Conservation (phyloP, 2,888 invertebrate genomes). For the Odontocerum albicorne region DNA sequence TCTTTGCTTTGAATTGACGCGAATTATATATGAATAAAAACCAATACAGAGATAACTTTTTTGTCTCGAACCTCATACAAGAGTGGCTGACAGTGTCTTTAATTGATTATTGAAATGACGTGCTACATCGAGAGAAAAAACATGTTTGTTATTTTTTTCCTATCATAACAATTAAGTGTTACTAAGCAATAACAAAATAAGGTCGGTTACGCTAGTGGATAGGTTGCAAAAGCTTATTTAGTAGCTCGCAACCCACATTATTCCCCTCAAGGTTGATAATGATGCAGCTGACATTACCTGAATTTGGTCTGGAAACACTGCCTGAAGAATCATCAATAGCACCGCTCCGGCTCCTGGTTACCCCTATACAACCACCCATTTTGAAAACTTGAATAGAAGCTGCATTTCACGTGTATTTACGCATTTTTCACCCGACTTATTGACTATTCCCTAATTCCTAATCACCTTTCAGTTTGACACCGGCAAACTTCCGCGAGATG, state of each 20-base stretch:
- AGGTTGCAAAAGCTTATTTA: neutral
- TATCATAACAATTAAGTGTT: too few relatives aligned
- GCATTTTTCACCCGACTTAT: slow-evolving; percentile 14
- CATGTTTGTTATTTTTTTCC: neutral
- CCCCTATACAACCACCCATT: slow-evolving; percentile 90
- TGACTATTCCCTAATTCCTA: slow-evolving; percentile 19
- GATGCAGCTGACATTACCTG: slow-evolving; percentile 59
- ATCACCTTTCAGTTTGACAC: slow-evolving; percentile 31
- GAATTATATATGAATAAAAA: too few relatives aligned
- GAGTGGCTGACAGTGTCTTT: too few relatives aligned
- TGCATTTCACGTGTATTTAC: slow-evolving; percentile 27
- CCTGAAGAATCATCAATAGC: slow-evolving; percentile 79
- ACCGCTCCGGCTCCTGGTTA: slow-evolving; percentile 79
- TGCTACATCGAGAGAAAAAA: neutral
- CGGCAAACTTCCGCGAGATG: slow-evolving; percentile 32
- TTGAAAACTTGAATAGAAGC: slow-evolving; percentile 43
- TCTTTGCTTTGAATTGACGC: too few relatives aligned
- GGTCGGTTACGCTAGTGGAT: neutral
- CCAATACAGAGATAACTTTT: too few relatives aligned
- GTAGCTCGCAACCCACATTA: slow-evolving; percentile 43
- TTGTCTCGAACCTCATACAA: too few relatives aligned
- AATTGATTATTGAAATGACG: too few relatives aligned
- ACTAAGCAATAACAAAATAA: neutral
- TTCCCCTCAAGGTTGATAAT: slow-evolving; percentile 47
- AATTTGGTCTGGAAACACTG: slow-evolving; percentile 78